Conservation (phyloP, 2,797 vertebrate species). For the Babyrousa celebensis region DNA sequence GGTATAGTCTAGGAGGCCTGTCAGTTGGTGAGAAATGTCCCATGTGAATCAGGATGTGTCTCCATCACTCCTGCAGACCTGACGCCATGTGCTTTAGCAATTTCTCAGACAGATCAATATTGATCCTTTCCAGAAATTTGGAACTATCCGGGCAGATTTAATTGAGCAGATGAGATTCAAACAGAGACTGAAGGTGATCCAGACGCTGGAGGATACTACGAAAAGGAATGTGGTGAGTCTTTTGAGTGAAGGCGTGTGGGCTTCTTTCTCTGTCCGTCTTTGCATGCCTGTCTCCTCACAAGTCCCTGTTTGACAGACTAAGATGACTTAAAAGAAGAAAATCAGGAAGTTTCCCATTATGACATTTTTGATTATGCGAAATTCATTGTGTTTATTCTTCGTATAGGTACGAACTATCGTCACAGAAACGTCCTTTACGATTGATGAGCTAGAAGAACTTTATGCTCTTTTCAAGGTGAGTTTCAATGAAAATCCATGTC, state of each 20-base stretch:
- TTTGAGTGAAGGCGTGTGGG: neutral
- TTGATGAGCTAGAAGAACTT: constrained; percentile 97
- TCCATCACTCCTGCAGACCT: neutral
- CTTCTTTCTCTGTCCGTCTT: fast-evolving
- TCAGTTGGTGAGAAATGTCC: neutral
- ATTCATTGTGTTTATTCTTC: constrained; percentile 73
- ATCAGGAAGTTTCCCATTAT: neutral
- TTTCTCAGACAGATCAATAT: neutral
- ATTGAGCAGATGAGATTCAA: constrained; percentile 99
- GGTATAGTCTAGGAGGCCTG: neutral
- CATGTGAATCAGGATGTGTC: neutral
- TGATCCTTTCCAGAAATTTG: constrained; percentile 95
- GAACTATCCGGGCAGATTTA: constrained; percentile 96
- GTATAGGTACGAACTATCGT: constrained; percentile 97
- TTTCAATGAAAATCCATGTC: neutral
- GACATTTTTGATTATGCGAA: neutral
- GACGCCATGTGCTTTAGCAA: neutral
- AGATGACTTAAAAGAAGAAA: neutral
- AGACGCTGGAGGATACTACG: constrained; percentile 98
- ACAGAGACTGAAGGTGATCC: constrained; percentile 98
- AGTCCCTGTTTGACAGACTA: neutral
- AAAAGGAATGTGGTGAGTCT: constrained; percentile 97
- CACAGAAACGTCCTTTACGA: constrained; percentile 97
- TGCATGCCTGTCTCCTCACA: fast-evolving
- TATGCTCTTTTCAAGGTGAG: constrained; percentile 98